Conservation (phyloP, 2,797 vertebrate genomes). For the Geotrypetes seraphini region DNA sequence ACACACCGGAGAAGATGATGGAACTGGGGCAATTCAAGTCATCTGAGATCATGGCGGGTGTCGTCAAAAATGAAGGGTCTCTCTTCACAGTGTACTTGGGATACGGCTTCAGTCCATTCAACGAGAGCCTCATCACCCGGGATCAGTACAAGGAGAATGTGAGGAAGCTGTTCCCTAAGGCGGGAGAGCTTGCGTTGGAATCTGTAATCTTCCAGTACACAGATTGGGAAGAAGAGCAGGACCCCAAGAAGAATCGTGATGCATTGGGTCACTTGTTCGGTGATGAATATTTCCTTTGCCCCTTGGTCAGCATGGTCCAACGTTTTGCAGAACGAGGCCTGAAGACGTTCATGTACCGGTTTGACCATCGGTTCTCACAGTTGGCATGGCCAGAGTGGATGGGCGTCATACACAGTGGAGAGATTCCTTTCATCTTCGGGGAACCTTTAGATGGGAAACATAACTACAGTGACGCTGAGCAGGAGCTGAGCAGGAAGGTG, state of each 20-base stretch:
- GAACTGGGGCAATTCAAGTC: slow-evolving; percentile 23
- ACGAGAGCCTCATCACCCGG: slow-evolving; percentile 47
- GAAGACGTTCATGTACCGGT: slow-evolving; percentile 43
- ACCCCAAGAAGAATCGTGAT: slow-evolving; percentile 36
- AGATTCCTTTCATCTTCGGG: slow-evolving; percentile 66
- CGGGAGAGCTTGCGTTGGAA: slow-evolving; percentile 20
- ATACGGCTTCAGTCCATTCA: slow-evolving; percentile 24
- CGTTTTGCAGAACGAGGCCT: slow-evolving; percentile 39
- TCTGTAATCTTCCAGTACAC: slow-evolving; percentile 45
- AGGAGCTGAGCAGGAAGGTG: slow-evolving; percentile 48
- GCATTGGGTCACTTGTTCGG: slow-evolving; percentile 31
- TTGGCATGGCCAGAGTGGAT: slow-evolving; percentile 64
- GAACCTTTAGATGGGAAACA: slow-evolving; percentile 35
- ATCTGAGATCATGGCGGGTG: slow-evolving; percentile 47
- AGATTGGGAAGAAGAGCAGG: slow-evolving; percentile 45
- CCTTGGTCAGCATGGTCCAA: slow-evolving; percentile 38
- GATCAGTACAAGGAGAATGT: slow-evolving; percentile 37
- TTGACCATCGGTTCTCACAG: slow-evolving; percentile 49
- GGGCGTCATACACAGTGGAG: slow-evolving; percentile 54
- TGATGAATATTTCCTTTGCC: slow-evolving; percentile 40
- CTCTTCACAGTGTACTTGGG: slow-evolving; percentile 30
- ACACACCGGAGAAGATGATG: slow-evolving; percentile 39
- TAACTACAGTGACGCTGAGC: slow-evolving; percentile 46
- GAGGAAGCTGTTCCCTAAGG: neutral
- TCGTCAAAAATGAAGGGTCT: slow-evolving; percentile 52